Evolutionary conservation across 2,797 vertebrate species (phyloP), one percentile per base, ranked within the genome.

Genomic region (Aplochiton taeniatus): DNA sequence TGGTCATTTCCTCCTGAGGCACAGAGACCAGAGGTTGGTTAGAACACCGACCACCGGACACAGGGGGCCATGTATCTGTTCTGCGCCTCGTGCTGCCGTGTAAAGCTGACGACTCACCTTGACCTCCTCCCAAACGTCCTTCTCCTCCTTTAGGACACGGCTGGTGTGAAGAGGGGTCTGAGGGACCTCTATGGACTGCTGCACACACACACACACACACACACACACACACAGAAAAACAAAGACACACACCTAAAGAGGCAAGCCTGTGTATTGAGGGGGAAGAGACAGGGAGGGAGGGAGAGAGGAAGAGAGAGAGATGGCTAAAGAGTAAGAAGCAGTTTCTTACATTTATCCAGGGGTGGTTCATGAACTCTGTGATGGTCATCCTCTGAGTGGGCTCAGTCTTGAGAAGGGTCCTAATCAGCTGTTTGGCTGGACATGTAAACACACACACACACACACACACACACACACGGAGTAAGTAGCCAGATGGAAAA

Each of bases 131-230:
- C 98, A 99, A 11, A 93, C 82, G 17, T 98, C 96, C 77, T 95
- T 96, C 83, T 98, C 97, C 83, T 99, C 97, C 72, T 95, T 96
- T 65, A 99, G 88, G 70, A 99, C 96, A 0, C 96, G 92, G 77
- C 98, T 99, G 85, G 98, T 99, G 90, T 99, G 97, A 76, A 99
- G 92, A 0, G 98, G 98, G 1, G 96, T 99, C 87, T 96, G 96
- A 0, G 98, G 98, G 66, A 99, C 95, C 83, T 96, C 94, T 87
- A 95, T 98, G 1, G 96, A 98, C 81, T 98, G 96, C 96, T 98
- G 66, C 17, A 63, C 12, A 69, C 52, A 31, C 7, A 73, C n/a
- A 66, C 44, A 70, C 43, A 81, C 16, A 56, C 43, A 65, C 46
- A 14, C 59, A 68, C 47, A 43, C 14, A 63, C 8, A 67, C n/a